Evolutionary conservation across 2,797 vertebrate species (phyloP).

Genomic region (Coendou prehensilis): DNA sequence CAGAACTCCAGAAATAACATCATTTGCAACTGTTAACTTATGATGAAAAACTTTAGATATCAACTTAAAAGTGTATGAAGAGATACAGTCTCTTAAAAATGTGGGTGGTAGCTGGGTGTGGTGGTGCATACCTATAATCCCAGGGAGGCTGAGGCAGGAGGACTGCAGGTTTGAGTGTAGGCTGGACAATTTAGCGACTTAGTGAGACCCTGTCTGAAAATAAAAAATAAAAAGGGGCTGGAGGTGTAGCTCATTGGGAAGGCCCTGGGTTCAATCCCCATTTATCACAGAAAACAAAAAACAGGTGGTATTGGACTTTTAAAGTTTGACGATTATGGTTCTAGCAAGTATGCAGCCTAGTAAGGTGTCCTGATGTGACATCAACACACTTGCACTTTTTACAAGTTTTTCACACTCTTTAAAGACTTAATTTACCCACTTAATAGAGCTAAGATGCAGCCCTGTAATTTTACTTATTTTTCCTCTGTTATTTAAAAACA

Average conservation of each 20-base stretch:
- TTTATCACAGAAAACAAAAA: not conserved
- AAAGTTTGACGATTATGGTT: not conserved
- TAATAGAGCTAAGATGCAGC: not conserved
- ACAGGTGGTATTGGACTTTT: not conserved
- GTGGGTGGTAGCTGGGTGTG: not conserved
- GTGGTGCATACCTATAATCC: not conserved
- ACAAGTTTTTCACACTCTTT: not conserved
- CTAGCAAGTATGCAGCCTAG: not conserved
- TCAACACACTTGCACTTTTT: not conserved
- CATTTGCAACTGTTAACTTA: constrained; percentile 9
- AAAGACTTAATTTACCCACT: not conserved
- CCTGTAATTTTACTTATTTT: not conserved
- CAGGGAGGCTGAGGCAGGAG: not conserved
- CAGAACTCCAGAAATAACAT: not conserved
- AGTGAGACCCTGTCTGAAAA: not conserved
- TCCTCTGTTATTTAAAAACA: not conserved
- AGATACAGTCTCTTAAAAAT: not conserved
- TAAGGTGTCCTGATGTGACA: not conserved
- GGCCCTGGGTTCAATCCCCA: not conserved
- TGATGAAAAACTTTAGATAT: not conserved
- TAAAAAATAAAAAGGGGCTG: not conserved
- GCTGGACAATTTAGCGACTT: not conserved
- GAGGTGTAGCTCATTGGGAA: not conserved
- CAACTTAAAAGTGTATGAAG: not conserved
- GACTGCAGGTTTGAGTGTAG: not conserved